phyloP scores from a whole-genome alignment of 2,113 vertebrate genomes.

The Oncorhynchus gorbuscha region DNA sequence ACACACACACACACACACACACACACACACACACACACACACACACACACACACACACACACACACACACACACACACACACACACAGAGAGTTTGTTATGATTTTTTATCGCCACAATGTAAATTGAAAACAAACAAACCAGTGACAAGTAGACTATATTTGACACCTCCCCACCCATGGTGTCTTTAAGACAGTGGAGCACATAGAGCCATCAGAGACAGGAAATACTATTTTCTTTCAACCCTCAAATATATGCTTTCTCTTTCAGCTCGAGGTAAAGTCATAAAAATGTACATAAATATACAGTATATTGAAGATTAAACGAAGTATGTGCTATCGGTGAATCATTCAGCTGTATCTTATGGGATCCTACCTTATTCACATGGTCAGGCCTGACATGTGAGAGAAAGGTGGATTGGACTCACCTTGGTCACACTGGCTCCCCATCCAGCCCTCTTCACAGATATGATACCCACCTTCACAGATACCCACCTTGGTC shows the following conservation, averaged over 20 bases:
- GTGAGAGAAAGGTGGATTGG: neutral
- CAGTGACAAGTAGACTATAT: neutral
- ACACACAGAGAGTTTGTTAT: neutral
- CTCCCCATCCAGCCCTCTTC: conserved; percentile 89
- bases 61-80: neutral
- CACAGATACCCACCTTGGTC: conserved; percentile 80
- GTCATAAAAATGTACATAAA: neutral
- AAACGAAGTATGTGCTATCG: neutral
- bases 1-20: too few species aligned
- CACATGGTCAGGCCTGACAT: neutral
- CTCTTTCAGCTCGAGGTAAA: conserved; percentile 7
- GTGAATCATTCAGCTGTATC: neutral
- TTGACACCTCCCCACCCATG: too few species aligned
- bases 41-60: neutral
- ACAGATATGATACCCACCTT: conserved; percentile 83
- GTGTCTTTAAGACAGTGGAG: conserved; percentile 18
- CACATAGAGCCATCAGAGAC: conserved; percentile 35
- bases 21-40: neutral
- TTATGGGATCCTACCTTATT: neutral
- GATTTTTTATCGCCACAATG: neutral
- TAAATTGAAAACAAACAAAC: conserved; percentile 34
- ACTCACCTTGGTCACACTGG: conserved; percentile 88
- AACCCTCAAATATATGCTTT: conserved; percentile 8
- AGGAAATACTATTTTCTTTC: conserved; percentile 15
- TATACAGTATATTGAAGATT: neutral